Evolutionary conservation across 2,797 vertebrate genomes (phyloP), one percentile per base, ranked within the genome.

Genomic region (Cryptoprocta ferox): DNA sequence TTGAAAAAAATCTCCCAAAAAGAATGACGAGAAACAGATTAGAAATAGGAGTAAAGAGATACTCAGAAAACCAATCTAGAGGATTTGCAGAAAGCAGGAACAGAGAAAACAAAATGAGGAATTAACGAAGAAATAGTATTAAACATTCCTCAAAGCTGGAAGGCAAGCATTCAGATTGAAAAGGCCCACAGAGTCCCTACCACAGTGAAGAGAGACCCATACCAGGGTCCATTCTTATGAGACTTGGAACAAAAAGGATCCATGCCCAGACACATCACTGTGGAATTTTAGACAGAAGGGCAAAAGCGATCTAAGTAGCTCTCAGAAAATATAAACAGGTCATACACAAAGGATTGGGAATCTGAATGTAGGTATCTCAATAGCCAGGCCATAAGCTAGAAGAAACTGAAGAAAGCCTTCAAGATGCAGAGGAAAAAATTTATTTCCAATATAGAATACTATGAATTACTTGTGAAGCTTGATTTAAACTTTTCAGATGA

Each of bases 31-130:
- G 91, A 93, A 94, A 50, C 1, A 32, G 45, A 73, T 53, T 76
- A 93, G 63, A 94, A 93, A 80, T 5, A 61, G 24, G n/a, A 96
- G 16, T 35, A 7, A 78, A 91, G 93, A 71, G 35, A 76, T 53
- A 93, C 30, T 63, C 37, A 76, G 45, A 84, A 87, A 94, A 82
- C 12, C 21, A 26, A 71, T 68, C n/a, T 82, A 83, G 28, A 86
- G 3, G 35, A 89, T 39, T 94, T 68, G 15, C 70, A 73, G 68
- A 89, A 82, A 97, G 14, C 18, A 86, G 76, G 2, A 85, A 90
- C 28, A 80, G 50, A 89, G 45, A 32, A 90, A 48, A 42, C 10
- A 35, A 65, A 35, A 8, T 9, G 4, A 82, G 37, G 39, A 75
- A 91, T 89, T n/a, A 39, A 80, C 24, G 73, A 90, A 92, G n/a